Evolutionary conservation across 1,140 invertebrate genomes (phyloP).

Genomic region (Lysiphlebus fabarum): DNA sequence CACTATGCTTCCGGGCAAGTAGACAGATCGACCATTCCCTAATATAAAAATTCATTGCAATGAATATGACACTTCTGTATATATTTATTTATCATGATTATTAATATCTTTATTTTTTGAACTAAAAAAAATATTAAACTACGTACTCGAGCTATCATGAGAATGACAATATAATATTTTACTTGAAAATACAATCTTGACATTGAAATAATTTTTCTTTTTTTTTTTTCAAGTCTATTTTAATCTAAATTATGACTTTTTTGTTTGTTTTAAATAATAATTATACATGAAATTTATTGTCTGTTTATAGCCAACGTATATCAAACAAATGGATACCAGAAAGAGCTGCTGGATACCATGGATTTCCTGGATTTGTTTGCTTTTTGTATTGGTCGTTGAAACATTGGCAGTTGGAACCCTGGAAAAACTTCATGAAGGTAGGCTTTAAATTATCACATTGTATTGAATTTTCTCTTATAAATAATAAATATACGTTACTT

Average conservation of each 20-base stretch:
- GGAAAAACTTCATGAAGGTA: slow-evolving; percentile 54
- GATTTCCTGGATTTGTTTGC: slow-evolving; percentile 35
- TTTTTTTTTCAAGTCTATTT: background rate
- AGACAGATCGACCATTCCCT: background rate
- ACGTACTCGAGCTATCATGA: too few relatives aligned
- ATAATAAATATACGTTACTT: slow-evolving; percentile 31
- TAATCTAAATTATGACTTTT: background rate
- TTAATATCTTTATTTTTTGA: slow-evolving; percentile 17
- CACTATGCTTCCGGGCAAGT: slow-evolving; percentile 2
- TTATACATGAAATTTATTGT: slow-evolving; percentile 22
- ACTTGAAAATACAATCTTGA: too few relatives aligned
- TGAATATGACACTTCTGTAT: slow-evolving; percentile 6
- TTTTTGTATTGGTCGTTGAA: slow-evolving; percentile 37
- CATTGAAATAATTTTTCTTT: background rate
- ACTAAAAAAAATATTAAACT: too few relatives aligned
- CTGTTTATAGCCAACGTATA: slow-evolving; percentile 42
- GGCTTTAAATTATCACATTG: slow-evolving; percentile 26
- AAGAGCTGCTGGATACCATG: slow-evolving; percentile 39
- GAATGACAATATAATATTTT: too few relatives aligned
- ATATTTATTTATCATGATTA: background rate
- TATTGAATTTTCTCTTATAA: background rate
- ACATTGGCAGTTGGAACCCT: slow-evolving; percentile 44
- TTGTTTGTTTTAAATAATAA: background rate
- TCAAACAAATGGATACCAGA: slow-evolving; percentile 45
- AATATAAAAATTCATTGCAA: slow-evolving; percentile 23